Base-by-base conservation (phyloP, 2,888 invertebrate genomes). In the Aspidapion aeneum region DNA sequence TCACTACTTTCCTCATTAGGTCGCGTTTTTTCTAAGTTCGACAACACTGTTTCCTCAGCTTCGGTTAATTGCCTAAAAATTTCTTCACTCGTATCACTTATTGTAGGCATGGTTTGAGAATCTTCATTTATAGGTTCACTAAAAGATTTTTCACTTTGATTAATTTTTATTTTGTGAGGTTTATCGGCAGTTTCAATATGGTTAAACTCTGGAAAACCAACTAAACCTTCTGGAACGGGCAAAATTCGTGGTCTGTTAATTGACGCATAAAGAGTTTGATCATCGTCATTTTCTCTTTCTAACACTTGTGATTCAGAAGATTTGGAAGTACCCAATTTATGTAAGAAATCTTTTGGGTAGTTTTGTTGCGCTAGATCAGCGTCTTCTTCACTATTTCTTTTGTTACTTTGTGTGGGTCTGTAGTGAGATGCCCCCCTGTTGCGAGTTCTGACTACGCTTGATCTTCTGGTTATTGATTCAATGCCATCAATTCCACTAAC, bases 261-360 rank as follows among this genome's bases (percentile, higher is more conserved):
- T 0, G 86, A 85, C 61, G 80, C 82, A 74, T 85, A 82, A 0
- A 84, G 80, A 59, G 83, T 82, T 77, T 86, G 86, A 71, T 86
- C 86, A 70, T 82, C 82, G 21, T 74, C 73, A 60, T 78, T 80
- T 22, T 74, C 71, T 63, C 73, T 73, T 18, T 73, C 73, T 12
- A 64, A 18, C 64, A 80, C 79, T 71, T 79, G 78, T 63, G 80
- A 79, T 17, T 51, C 60, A 21, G 59, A 52, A 49, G 72, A 68
- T 2, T 70, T 66, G 18, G 48, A 57, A 20, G 67, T 61, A 58
- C 70, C 70, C 61, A 69, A 66, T 57, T 67, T 71, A 66, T 75
- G 74, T 54, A 78, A 70, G 63, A 74, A 80, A 49, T 69, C 65
- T 3, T 68, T 69, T 7, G 81, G 81, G 67, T 81, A 81, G 67